phyloP scores from a whole-genome alignment of 1,140 invertebrate genomes.

The Anoplophora glabripennis region DNA sequence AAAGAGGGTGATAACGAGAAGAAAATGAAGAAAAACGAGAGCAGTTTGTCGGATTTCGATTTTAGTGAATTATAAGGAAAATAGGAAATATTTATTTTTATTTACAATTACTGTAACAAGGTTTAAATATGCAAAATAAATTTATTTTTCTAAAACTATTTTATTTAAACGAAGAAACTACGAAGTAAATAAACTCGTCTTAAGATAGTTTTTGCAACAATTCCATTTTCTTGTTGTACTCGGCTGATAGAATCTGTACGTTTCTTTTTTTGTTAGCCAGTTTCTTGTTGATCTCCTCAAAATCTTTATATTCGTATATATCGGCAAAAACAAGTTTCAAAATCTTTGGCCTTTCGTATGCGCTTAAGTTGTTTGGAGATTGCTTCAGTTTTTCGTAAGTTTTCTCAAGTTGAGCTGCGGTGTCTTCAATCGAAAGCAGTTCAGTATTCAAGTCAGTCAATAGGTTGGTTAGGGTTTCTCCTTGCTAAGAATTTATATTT shows the following conservation, averaged over 20 bases:
- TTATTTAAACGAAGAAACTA: too few species aligned
- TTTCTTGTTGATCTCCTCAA: neutral
- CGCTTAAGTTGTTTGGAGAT: neutral
- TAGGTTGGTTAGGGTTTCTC: neutral
- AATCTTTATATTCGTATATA: too few species aligned
- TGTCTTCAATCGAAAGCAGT: neutral
- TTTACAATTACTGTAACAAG: too few species aligned
- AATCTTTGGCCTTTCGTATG: too few species aligned
- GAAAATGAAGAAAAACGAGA: neutral
- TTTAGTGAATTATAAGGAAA: neutral
- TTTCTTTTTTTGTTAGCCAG: neutral
- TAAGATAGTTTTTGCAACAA: too few species aligned
- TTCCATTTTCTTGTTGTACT: neutral
- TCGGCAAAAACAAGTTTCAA: too few species aligned
- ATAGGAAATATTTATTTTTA: neutral
- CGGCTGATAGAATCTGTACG: neutral
- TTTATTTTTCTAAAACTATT: too few species aligned
- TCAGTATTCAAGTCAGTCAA: neutral
- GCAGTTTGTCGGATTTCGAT: constrained; percentile 5
- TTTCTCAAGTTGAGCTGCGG: constrained; percentile 1
- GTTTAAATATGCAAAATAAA: too few species aligned
- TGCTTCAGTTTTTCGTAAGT: neutral
- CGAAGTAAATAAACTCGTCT: too few species aligned
- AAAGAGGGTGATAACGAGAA: neutral
- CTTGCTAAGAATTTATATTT: neutral